Base-by-base conservation (phyloP, 2,888 invertebrate species). In the Tubiluchus corallicola region DNA sequence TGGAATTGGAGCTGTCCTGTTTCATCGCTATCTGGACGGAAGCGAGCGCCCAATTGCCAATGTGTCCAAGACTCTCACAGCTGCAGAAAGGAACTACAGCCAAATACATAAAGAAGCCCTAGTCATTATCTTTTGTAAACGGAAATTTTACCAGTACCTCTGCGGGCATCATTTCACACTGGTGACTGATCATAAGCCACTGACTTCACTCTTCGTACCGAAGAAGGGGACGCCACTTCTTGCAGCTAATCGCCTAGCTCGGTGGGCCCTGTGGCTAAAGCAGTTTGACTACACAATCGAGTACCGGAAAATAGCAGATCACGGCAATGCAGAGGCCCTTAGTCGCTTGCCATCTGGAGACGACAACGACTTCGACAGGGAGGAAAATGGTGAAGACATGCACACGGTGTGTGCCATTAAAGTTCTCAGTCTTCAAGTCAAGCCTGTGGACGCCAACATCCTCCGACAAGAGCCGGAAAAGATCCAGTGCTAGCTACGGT, bases 91-190 rank as follows among this genome's bases (percentile, higher is more conserved):
- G 17, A 17, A 19, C 9, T 48, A 49, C 44, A 43, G 42, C 16
- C 49, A 49, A 21, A 39, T 49, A 3, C 45, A 49, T 37, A 45
- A 48, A 29, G 48, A 49, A 38, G n/a, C n/a, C n/a, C n/a, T n/a
- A n/a, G n/a, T n/a, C n/a, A n/a, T n/a, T n/a, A n/a, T n/a, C n/a
- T n/a, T n/a, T n/a, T n/a, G n/a, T n/a, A n/a, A n/a, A n/a, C n/a
- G n/a, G n/a, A n/a, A n/a, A n/a, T n/a, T n/a, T 52, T 58, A 62
- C 43, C 52, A 59, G 19, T 67, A 61, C 48, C 38, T 67, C 0
- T 61, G 52, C 47, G 43, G 43, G 16, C 39, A 42, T 17, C 38
- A 43, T 39, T 41, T 43, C 42, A 42, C 42, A n/a, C 42, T 43
- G 42, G 43, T 43, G 13, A 45, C 45, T 37, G 45, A 45, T 48